A percentile compares a stretch with the other conserved stretches of the same genome.
phyloP scores from a whole-genome alignment of 2,797 vertebrate species.

The Diceros bicornis region DNA sequence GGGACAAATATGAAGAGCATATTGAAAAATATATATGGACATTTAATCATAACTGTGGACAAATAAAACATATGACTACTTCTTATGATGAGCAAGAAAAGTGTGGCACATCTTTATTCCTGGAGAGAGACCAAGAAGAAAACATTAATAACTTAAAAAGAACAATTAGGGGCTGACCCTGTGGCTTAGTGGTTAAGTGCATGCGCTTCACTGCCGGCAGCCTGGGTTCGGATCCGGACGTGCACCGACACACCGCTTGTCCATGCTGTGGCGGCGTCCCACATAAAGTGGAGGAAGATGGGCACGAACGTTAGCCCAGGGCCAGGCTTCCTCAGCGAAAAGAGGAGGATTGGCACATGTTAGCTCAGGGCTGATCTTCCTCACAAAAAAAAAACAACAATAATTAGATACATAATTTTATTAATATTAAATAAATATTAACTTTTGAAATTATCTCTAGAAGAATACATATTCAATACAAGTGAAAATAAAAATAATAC shows the following conservation, averaged over 20 bases:
- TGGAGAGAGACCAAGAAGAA: background rate
- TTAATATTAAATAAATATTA: background rate
- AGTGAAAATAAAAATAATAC: background rate
- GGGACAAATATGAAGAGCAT: background rate
- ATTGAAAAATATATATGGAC: background rate
- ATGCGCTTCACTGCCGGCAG: no score
- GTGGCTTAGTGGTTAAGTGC: no score
- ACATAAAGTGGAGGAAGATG: no score
- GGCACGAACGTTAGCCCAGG: no score
- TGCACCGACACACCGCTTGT: no score
- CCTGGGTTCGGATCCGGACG: no score
- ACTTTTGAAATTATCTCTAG: background rate
- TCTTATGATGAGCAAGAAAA: background rate
- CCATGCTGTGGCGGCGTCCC: no score
- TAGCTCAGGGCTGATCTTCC: no score
- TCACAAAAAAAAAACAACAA: no score
- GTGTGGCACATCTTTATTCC: background rate
- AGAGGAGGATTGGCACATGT: no score
- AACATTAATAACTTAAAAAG: background rate
- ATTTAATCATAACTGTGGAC: background rate
- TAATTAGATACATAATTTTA: background rate
- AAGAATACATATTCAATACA: background rate
- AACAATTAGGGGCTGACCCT: no score
- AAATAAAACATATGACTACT: background rate
- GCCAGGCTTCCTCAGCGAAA: no score